Conservation (phyloP, 2,113 vertebrate genomes). For the Aspiorhynchus laticeps region DNA sequence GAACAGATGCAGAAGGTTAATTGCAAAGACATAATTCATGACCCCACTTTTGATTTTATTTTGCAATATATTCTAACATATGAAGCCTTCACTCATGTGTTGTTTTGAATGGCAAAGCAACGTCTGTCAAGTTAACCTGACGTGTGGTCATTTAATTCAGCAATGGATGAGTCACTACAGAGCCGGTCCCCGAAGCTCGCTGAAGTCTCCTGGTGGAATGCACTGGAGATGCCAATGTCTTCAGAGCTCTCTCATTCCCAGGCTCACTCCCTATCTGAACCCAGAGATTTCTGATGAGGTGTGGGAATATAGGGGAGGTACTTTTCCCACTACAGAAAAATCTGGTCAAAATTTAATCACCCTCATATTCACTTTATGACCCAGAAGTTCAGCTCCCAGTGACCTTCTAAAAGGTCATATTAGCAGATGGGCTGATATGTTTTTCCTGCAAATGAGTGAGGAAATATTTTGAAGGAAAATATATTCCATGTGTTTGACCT, state of each 20-base stretch:
- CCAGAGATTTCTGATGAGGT: conserved; percentile 43
- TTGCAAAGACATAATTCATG: neutral
- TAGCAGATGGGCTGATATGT: conserved; percentile 34
- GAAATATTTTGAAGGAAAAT: conserved; percentile 39
- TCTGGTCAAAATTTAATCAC: conserved; percentile 37
- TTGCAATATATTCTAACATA: neutral
- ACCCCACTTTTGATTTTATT: neutral
- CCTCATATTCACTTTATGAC: conserved; percentile 36
- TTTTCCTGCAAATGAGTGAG: conserved; percentile 44
- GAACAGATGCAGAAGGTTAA: neutral
- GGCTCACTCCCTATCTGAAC: conserved; percentile 21
- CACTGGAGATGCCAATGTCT: conserved; percentile 48
- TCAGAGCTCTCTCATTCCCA: conserved; percentile 45
- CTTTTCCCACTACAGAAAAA: conserved; percentile 45
- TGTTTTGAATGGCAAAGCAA: neutral
- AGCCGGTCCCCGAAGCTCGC: conserved; percentile 21
- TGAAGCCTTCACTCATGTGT: neutral
- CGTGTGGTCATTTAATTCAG: conserved; percentile 13
- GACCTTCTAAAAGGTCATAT: conserved; percentile 37
- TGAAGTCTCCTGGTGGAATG: conserved; percentile 41
- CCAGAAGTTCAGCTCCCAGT: neutral
- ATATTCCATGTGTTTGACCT: conserved; percentile 48
- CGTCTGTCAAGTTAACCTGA: neutral
- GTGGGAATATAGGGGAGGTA: conserved; percentile 51
- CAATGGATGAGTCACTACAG: conserved; percentile 18